Percentiles rank a stretch among this genome's conserved stretches.
Evolutionary conservation across 2,113 vertebrate genomes (phyloP).

Genomic region (Oryzias curvinotus): DNA sequence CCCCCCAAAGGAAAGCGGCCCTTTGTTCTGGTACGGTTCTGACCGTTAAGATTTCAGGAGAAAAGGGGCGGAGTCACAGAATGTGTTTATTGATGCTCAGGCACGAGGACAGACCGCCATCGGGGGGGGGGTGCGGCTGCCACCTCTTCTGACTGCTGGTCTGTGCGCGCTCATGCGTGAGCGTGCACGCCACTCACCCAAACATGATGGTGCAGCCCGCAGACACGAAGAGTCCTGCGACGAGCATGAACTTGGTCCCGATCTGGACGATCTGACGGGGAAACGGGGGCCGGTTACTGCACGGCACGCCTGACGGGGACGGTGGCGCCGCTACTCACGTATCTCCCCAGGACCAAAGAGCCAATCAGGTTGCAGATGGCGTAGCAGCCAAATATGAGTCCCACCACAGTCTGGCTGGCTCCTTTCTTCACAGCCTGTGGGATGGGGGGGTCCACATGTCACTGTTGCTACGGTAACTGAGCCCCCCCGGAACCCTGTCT

Average conservation of each 20-base stretch:
- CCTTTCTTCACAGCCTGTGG: slow-evolving; percentile 89
- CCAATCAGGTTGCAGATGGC: slow-evolving; percentile 83
- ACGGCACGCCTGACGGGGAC: fast-evolving
- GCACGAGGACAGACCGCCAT: too few relatives aligned
- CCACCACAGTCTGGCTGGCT: slow-evolving; percentile 83
- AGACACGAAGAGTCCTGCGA: slow-evolving; percentile 87
- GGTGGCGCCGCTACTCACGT: slow-evolving; percentile 79
- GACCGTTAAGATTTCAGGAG: too few relatives aligned
- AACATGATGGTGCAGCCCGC: slow-evolving; percentile 88
- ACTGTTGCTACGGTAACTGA: too few relatives aligned
- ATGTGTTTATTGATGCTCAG: too few relatives aligned
- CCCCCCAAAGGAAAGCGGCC: too few relatives aligned
- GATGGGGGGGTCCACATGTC: background rate
- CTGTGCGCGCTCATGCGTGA: too few relatives aligned
- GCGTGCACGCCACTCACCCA: slow-evolving; percentile 79
- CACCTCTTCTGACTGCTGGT: too few relatives aligned
- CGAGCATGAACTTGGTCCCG: slow-evolving; percentile 94
- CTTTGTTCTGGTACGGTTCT: too few relatives aligned
- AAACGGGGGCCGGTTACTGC: fast-evolving
- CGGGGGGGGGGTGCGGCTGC: too few relatives aligned
- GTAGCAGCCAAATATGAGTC: slow-evolving; percentile 93
- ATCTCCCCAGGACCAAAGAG: slow-evolving; percentile 87
- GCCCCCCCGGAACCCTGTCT: too few relatives aligned
- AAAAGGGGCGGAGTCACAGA: too few relatives aligned
- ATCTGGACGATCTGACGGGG: slow-evolving; percentile 88